Evolutionary conservation across 2,113 vertebrate genomes (phyloP), one percentile per base, ranked within the genome.

Genomic region (Microtus ochrogaster): DNA sequence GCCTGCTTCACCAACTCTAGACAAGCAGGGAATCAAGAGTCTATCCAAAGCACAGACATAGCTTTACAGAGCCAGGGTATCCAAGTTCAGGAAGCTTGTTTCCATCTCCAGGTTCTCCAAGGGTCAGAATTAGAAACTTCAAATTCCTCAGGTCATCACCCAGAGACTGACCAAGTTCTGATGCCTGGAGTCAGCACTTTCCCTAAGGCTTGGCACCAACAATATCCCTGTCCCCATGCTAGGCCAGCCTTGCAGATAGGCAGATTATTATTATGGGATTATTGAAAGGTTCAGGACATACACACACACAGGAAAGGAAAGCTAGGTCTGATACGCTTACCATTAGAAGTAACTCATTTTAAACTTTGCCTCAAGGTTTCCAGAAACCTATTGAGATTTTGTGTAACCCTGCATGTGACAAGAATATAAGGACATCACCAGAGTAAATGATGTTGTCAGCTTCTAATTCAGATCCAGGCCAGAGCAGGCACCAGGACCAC

Each of bases 311-410:
- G n/a, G 26, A 94, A 11, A 90, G 5, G 13, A 93, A 94, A 94
- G 49, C 65, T 22, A 66, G 61, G 21, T 72, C 63, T 90, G 41
- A 89, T 44, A n/a, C 19, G 85, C 90, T 92, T 92, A 74, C 65
- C 26, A 73, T 93, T 58, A 90, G 36, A 93, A 63, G 52, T 84
- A 77, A 94, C 94, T 95, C 77, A 58, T 95, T 94, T 93, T 78
- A 96, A 95, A 94, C 26, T 91, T 84, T 66, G 78, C 90, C 44
- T 89, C 79, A 74, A 95, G 95, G 39, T 83, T 96, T 93, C 74
- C 52, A 73, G 81, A 96, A 96, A 92, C 70, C 65, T 93, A 83
- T 52, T 95, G 87, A 90, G 47, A 70, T 92, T 66, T 87, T 66
- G 44, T 28, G 26, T 39, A 47, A 10, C 7, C 44, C 92, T 82